These are phyloP conservation scores for Heteromormyrus szaboi DNA, from an alignment of 2,797 vertebrate genomes.

Conservation along the genomic window DNA sequence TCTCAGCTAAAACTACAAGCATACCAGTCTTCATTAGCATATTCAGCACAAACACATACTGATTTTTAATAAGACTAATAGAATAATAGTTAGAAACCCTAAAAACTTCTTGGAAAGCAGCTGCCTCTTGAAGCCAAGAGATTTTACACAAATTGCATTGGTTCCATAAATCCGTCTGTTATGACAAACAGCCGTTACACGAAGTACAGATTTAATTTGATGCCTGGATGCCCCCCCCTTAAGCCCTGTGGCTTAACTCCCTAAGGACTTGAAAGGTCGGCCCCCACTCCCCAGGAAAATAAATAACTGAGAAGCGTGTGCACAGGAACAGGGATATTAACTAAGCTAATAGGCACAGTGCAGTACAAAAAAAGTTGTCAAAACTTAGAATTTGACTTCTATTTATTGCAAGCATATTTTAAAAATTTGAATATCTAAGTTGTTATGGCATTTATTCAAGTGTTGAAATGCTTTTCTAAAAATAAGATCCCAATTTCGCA, in stretches of 20 bases:
- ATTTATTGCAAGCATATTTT: not conserved
- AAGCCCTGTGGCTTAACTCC: constrained; percentile 49
- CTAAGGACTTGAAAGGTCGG: constrained; percentile 42
- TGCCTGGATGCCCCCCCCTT: constrained; percentile 55
- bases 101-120: not conserved
- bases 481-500: not conserved
- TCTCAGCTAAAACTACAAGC: not conserved
- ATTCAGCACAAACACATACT: not conserved
- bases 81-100: not conserved
- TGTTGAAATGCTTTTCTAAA: not conserved
- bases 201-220: constrained; percentile 64
- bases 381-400: not conserved
- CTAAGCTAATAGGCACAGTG: not conserved
- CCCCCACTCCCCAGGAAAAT: not conserved
- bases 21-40: not conserved
- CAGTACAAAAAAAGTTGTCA: not conserved
- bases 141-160: constrained; percentile 21
- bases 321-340: not conserved
- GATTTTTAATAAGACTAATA: not conserved
- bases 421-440: not conserved
- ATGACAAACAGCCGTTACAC: constrained; percentile 60
- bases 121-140: not conserved
- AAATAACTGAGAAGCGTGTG: not conserved
- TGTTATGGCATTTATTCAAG: not conserved
- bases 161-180: constrained; percentile 50